These are phyloP conservation scores for Syngnathoides biaculeatus DNA, from an alignment of 2,113 vertebrate genomes.

Conservation along the genomic window DNA sequence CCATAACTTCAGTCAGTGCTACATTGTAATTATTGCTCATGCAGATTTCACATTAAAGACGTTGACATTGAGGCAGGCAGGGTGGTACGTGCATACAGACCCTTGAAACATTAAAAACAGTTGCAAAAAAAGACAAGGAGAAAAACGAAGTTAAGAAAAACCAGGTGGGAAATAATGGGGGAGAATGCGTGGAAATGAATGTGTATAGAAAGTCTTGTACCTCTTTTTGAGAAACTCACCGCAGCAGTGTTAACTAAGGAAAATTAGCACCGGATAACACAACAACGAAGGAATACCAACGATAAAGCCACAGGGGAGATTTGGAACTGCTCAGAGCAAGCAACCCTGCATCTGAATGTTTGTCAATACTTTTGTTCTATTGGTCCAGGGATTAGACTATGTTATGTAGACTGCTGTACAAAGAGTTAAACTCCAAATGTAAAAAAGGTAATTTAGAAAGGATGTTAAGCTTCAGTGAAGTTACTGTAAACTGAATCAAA, in stretches of 20 bases:
- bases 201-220: constrained; percentile 8
- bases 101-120: constrained; percentile 5
- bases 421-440: too few species aligned
- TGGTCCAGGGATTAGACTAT: too few species aligned
- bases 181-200: not conserved
- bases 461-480: not conserved
- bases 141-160: not conserved
- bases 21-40: constrained; percentile 10
- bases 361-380: too few species aligned
- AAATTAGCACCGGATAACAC: constrained; percentile 2
- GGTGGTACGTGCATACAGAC: not conserved
- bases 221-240: not conserved
- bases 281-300: not conserved
- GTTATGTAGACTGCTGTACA: too few species aligned
- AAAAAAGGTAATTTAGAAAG: not conserved
- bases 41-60: constrained; percentile 17
- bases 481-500: not conserved
- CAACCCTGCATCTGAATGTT: not conserved
- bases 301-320: not conserved
- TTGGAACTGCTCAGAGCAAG: not conserved
- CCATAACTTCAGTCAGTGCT: constrained; percentile 7
- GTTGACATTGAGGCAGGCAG: constrained; percentile 11
- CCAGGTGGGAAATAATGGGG: not conserved
- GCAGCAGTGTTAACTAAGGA: constrained; percentile 3
- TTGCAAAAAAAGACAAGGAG: constrained; percentile 2